Evolutionary conservation across 1,140 invertebrate genomes (phyloP).

Genomic region (Drosophila tropicalis): DNA sequence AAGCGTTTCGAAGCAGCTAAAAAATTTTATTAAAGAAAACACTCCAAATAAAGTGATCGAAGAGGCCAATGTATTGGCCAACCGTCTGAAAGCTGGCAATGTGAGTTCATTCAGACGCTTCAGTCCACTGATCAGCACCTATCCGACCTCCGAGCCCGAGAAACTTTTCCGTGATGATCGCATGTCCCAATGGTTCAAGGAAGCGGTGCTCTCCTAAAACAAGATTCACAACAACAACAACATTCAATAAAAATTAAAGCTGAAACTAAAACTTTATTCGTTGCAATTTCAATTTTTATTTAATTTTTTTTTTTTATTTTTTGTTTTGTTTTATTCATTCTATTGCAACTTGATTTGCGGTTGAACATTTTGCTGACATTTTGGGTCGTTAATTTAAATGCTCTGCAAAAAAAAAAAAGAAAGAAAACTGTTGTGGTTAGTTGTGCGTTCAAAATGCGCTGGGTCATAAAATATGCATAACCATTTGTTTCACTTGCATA

Average conservation of each 20-base stretch:
- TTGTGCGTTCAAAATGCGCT: slow-evolving; percentile 29
- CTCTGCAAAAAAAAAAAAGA: slow-evolving; percentile 50
- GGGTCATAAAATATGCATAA: slow-evolving; percentile 66
- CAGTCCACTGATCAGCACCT: slow-evolving; percentile 29
- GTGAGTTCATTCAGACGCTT: slow-evolving; percentile 48
- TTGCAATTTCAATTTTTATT: slow-evolving; percentile 8
- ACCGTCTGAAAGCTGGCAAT: slow-evolving; percentile 59
- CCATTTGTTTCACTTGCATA: slow-evolving; percentile 44
- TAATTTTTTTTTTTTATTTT: no score
- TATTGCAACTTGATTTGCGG: slow-evolving; percentile 55
- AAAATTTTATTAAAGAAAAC: neutral
- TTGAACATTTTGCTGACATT: slow-evolving; percentile 58
- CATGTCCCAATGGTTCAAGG: slow-evolving; percentile 63
- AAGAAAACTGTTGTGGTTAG: slow-evolving; percentile 51
- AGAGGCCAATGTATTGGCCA: slow-evolving; percentile 34
- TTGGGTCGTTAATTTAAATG: slow-evolving; percentile 71
- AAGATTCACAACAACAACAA: no score
- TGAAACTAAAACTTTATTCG: slow-evolving; percentile 1
- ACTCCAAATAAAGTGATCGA: slow-evolving; percentile 11
- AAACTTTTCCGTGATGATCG: slow-evolving; percentile 47
- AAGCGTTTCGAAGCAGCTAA: neutral
- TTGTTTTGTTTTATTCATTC: slow-evolving; percentile 18
- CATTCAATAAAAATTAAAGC: slow-evolving; percentile 1
- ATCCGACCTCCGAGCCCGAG: slow-evolving; percentile 31
- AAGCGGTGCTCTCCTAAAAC: slow-evolving; percentile 59